Evolutionary conservation across 2,113 vertebrate genomes (phyloP), one percentile per base, ranked within the genome.

Genomic region (Syrmaticus mikado): DNA sequence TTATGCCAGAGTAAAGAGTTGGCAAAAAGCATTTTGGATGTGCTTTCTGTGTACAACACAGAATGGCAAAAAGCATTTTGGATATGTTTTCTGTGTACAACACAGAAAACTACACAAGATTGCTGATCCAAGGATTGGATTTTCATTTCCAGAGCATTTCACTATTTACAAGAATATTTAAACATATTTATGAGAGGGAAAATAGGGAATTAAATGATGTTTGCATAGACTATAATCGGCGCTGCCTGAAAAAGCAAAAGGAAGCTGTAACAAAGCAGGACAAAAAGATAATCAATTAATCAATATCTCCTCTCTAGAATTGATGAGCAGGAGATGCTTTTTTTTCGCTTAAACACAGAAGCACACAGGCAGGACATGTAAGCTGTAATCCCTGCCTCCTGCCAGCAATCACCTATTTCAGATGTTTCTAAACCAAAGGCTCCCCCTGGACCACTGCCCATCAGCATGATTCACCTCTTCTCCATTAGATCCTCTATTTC

Each of bases 151-250:
- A 21, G 5, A 76, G 28, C 34, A 40, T 24, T 83, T 52, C 3
- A 46, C 18, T 65, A 36, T 62, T 80, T 53, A 22, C 15, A 20
- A 38, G 58, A 50, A 48, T 34, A 58, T 62, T 82, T 79, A 76
- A 84, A 87, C 4, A 4, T 5, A 57, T 15, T 27, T 24, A 62
- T 13, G 34, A 66, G 66, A 34, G 64, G 58, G 75, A 92, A 86
- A 76, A 20, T 0, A 0, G 73, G 14, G 27, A 72, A 92, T 58
- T 58, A 43, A 36, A 85, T 27, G 1, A 0, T 22, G 40, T 24
- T 41, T 87, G 48, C 43, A 36, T 34, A 32, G 20, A 62, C 7
- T 78, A 41, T 15, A 78, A 78, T 50, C 18, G 92, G 60, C 24
- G 16, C 1, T 7, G 8, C 27, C 79, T 87, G 15, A 43, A 61